These are phyloP conservation scores for Nemopilema nomurai DNA, from an alignment of 30 jellyfish, hydroid and myxozoan genomes.

Conservation along the genomic window DNA sequence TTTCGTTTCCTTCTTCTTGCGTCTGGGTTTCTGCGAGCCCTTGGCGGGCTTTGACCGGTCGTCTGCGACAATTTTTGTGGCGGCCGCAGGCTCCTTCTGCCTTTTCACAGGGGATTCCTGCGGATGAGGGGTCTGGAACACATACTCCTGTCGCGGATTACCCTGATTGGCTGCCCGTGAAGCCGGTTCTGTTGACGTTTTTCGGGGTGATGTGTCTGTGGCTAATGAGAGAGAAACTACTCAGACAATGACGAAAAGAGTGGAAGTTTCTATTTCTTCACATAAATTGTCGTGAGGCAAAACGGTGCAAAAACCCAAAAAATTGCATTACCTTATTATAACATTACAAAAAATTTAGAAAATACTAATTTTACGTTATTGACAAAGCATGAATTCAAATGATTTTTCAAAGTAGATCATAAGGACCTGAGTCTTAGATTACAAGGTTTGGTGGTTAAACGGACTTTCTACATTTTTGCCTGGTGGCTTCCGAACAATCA, in stretches of 20 bases:
- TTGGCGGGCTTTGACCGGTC: background rate
- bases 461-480: no score
- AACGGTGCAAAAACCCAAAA: no score
- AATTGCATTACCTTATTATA: no score
- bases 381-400: no score
- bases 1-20: background rate
- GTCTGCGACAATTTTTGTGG: background rate
- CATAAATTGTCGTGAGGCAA: no score
- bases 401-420: no score
- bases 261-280: background rate
- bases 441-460: no score
- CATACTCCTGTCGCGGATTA: slow-evolving; percentile 37
- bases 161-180: slow-evolving; percentile 19
- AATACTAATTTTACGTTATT: no score
- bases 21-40: background rate
- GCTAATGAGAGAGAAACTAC: slow-evolving; percentile 21
- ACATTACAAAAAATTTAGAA: no score
- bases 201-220: slow-evolving; percentile 41
- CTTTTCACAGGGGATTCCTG: background rate
- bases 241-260: background rate
- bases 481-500: no score
- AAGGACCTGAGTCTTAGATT: no score
- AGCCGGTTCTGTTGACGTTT: background rate
- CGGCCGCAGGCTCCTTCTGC: background rate
- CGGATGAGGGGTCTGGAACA: slow-evolving; percentile 43